Conservation (phyloP, 2,888 invertebrate genomes). For the Bursaphelenchus okinawaensis region DNA sequence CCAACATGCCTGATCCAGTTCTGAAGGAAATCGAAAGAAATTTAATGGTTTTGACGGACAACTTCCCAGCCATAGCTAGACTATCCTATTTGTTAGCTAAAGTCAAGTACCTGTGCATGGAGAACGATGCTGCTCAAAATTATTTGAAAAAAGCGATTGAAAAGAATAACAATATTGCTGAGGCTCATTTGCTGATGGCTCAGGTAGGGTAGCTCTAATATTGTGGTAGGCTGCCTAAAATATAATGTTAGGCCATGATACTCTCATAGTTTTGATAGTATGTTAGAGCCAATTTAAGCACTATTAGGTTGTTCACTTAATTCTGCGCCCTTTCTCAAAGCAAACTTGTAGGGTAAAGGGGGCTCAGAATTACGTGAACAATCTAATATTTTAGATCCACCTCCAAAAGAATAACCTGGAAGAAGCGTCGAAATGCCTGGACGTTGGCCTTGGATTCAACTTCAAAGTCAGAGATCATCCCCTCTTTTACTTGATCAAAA, state of each 20-base stretch:
- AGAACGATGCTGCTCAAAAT: conserved; percentile 69
- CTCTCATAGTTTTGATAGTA: too few species aligned
- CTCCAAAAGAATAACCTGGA: conserved; percentile 39
- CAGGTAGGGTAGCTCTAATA: conserved; percentile 34
- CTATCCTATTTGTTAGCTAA: conserved; percentile 70
- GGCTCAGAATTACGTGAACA: too few species aligned
- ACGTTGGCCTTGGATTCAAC: conserved; percentile 82
- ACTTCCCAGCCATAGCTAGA: conserved; percentile 70
- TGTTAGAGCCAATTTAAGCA: too few species aligned
- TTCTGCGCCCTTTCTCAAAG: background rate
- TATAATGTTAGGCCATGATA: too few species aligned
- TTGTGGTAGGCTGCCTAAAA: background rate
- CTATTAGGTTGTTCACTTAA: background rate
- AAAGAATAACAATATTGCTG: conserved; percentile 72
- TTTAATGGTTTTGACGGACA: conserved; percentile 70
- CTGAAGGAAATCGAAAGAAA: conserved; percentile 66
- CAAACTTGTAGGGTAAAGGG: background rate
- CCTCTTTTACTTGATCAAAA: conserved; percentile 79
- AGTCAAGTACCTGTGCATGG: conserved; percentile 72
- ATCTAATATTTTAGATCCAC: conserved; percentile 39
- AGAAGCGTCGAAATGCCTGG: conserved; percentile 75
- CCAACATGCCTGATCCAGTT: conserved; percentile 61
- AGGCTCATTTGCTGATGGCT: conserved; percentile 78
- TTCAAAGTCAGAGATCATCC: conserved; percentile 86
- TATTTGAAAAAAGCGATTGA: conserved; percentile 72